These are phyloP conservation scores for Sander lucioperca DNA, from an alignment of 2,113 vertebrate species.

Conservation along the genomic window DNA sequence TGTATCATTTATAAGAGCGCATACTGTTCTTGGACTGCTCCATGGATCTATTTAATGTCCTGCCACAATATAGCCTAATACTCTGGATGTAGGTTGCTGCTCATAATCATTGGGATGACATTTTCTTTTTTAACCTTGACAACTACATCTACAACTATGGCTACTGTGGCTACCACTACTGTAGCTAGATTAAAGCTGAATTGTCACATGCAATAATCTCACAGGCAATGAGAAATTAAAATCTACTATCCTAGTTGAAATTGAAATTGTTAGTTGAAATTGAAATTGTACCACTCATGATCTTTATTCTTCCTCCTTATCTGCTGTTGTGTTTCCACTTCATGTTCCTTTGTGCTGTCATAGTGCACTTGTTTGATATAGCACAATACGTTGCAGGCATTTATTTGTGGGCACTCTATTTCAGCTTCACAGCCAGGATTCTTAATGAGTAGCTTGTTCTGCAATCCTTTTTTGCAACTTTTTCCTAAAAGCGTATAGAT, in stretches of 20 bases:
- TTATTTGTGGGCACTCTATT: not conserved
- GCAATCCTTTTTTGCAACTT: not conserved
- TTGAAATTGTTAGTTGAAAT: not conserved
- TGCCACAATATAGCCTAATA: no score
- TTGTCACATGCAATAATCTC: no score
- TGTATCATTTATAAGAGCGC: not conserved
- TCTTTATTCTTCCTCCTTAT: not conserved
- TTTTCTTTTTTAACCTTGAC: no score
- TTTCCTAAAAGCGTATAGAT: not conserved
- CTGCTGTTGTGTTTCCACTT: no score
- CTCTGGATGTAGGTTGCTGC: no score
- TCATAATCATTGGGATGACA: no score
- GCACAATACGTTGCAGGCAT: not conserved
- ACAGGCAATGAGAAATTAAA: no score
- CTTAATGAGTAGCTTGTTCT: not conserved
- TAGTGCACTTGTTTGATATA: not conserved
- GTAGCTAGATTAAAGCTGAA: no score
- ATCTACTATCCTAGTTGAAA: no score
- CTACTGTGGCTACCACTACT: no score
- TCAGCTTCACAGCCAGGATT: conserved; percentile 9
- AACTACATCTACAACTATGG: no score
- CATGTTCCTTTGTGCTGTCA: not conserved
- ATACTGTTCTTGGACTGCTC: not conserved
- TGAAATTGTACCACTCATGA: not conserved
- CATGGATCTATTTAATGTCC: no score